Evolutionary conservation across 92 coral and sea anemone genomes (phyloP).

Genomic region (Zoanthus gigantus): DNA sequence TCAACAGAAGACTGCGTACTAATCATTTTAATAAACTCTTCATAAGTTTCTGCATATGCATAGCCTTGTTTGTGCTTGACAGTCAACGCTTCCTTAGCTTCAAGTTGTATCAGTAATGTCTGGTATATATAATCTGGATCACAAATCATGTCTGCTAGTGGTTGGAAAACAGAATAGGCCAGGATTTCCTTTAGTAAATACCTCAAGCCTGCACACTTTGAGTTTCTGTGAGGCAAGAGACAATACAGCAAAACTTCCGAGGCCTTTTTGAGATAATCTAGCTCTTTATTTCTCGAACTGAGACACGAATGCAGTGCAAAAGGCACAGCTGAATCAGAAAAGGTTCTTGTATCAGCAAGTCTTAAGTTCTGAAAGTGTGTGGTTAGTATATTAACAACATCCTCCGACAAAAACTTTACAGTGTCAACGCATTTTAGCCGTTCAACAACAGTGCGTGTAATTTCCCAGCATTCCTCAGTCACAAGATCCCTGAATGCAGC

Average conservation of each 20-base stretch:
- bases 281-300: slow-evolving; percentile 74
- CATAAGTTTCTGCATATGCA: slow-evolving; percentile 99
- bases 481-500: slow-evolving; percentile 88
- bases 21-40: slow-evolving; percentile 95
- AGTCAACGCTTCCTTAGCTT: slow-evolving; percentile 89
- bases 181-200: slow-evolving; percentile 87
- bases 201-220: slow-evolving; percentile 83
- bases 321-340: slow-evolving; percentile 82
- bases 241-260: slow-evolving; percentile 89
- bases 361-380: slow-evolving; percentile 93
- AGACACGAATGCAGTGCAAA: slow-evolving; percentile 93
- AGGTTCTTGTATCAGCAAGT: slow-evolving; percentile 83
- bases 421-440: slow-evolving; percentile 85
- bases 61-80: slow-evolving; percentile 97
- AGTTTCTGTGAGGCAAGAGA: slow-evolving; percentile 76
- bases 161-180: slow-evolving; percentile 93
- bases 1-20: slow-evolving; percentile 93
- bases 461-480: slow-evolving; percentile 93
- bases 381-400: slow-evolving; percentile 89
- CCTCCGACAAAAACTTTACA: slow-evolving; percentile 92
- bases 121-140: slow-evolving; percentile 98
- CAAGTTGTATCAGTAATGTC: slow-evolving; percentile 85
- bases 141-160: slow-evolving; percentile 91
- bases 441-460: slow-evolving; percentile 76
- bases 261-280: slow-evolving; percentile 83